These are phyloP conservation scores for Danaus plexippus DNA, from an alignment of 1,140 invertebrate genomes.

Conservation along the genomic window DNA sequence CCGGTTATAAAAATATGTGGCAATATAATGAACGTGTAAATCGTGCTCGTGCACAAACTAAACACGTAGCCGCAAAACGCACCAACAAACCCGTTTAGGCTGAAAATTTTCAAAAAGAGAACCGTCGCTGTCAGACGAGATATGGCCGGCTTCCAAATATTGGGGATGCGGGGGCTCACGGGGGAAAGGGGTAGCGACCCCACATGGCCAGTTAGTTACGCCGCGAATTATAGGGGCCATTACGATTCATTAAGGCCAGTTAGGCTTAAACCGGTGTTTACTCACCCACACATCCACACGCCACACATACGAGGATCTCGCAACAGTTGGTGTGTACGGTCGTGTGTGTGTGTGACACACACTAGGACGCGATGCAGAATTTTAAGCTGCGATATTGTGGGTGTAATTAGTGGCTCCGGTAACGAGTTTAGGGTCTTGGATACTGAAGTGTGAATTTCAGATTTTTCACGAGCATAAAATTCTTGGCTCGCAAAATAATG, in stretches of 20 bases:
- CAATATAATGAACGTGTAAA: constrained; percentile 34
- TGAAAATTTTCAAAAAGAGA: constrained; percentile 66
- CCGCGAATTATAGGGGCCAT: constrained; percentile 73
- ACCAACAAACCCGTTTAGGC: constrained; percentile 40
- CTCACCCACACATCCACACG: constrained; percentile 51
- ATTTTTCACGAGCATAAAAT: constrained; percentile 21
- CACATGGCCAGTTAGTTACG: constrained; percentile 72
- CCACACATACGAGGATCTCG: constrained; percentile 32
- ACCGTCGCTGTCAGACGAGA: constrained; percentile 63
- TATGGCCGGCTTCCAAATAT: constrained; percentile 67
- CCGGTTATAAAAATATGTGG: constrained; percentile 22
- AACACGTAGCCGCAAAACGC: constrained; percentile 62
- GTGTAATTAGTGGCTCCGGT: constrained; percentile 60
- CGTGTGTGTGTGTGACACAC: constrained; percentile 33
- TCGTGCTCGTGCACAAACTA: constrained; percentile 41
- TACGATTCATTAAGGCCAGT: constrained; percentile 74
- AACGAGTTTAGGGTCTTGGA: constrained; percentile 54
- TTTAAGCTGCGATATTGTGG: constrained; percentile 57
- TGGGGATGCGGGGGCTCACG: constrained; percentile 25
- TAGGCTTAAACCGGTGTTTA: constrained; percentile 72
- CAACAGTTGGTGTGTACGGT: constrained; percentile 49
- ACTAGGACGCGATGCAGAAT: constrained; percentile 41
- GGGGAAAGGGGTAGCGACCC: constrained; percentile 41
- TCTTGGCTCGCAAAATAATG: too few relatives aligned
- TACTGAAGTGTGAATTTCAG: constrained; percentile 49